A percentile compares a stretch with the other conserved stretches of the same genome.
Evolutionary conservation across 2,888 invertebrate genomes (phyloP).

Genomic region (Carterocephalus palaemon): DNA sequence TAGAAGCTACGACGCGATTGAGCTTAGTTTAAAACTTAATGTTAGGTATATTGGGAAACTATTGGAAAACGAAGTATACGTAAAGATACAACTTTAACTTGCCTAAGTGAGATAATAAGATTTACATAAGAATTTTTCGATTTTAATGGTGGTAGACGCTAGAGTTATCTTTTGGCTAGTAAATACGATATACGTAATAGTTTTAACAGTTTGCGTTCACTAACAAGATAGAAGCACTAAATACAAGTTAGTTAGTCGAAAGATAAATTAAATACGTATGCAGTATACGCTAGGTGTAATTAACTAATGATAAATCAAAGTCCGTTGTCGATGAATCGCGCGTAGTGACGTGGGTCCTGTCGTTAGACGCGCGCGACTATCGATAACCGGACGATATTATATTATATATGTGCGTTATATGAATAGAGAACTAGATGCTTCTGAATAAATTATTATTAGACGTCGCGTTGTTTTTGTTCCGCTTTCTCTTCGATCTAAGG

Average conservation of each 20-base stretch:
- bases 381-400: constrained; percentile 41
- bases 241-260: constrained; percentile 68
- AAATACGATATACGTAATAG: constrained; percentile 69
- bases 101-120: constrained; percentile 78
- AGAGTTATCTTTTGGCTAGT: constrained; percentile 72
- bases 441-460: constrained; percentile 53
- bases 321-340: constrained; percentile 44
- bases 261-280: constrained; percentile 64
- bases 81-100: constrained; percentile 78
- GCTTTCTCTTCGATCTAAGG: constrained; percentile 44
- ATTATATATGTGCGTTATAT: constrained; percentile 64
- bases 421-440: constrained; percentile 69
- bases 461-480: constrained; percentile 53
- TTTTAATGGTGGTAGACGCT: constrained; percentile 72
- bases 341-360: constrained; percentile 22
- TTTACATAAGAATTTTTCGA: constrained; percentile 72
- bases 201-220: constrained; percentile 53
- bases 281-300: constrained; percentile 77
- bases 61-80: constrained; percentile 78
- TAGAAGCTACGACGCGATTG: constrained; percentile 53
- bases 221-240: constrained; percentile 51
- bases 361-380: constrained; percentile 2
- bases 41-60: constrained; percentile 58
- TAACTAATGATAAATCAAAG: constrained; percentile 32
- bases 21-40: constrained; percentile 70